Percentiles rank a stretch among this genome's conserved stretches.
These are phyloP conservation scores for Delphinapterus leucas DNA, from an alignment of 2,113 vertebrate species.

Conservation along the genomic window DNA sequence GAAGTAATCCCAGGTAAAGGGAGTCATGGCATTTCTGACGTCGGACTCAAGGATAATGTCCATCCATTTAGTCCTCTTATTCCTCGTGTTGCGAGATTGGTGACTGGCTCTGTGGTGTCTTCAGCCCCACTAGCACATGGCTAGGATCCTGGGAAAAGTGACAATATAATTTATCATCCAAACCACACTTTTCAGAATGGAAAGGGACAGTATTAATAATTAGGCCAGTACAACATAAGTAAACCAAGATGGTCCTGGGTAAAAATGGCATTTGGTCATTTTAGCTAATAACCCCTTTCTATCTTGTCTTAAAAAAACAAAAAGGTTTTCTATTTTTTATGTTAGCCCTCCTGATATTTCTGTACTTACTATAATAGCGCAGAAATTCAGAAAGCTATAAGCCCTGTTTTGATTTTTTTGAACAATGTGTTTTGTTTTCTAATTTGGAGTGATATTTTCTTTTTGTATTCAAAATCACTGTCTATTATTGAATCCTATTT, in stretches of 20 bases:
- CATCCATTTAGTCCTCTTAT: neutral
- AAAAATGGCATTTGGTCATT: neutral
- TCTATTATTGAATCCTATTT: neutral
- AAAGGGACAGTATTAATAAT: neutral
- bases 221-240: neutral
- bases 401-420: constrained; percentile 4
- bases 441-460: neutral
- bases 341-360: neutral
- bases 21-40: neutral
- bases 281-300: neutral
- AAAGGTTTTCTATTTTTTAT: neutral
- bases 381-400: neutral
- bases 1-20: neutral
- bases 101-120: neutral
- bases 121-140: neutral
- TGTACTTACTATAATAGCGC: neutral
- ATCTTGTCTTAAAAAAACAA: neutral
- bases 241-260: neutral
- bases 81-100: accelerated
- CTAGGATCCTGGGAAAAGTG: neutral
- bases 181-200: neutral
- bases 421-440: constrained; percentile 29
- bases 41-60: neutral
- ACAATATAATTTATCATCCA: neutral
- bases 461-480: constrained; percentile 17